phyloP scores from a whole-genome alignment of 2,797 vertebrate genomes.

The Pagetopsis macropterus region DNA sequence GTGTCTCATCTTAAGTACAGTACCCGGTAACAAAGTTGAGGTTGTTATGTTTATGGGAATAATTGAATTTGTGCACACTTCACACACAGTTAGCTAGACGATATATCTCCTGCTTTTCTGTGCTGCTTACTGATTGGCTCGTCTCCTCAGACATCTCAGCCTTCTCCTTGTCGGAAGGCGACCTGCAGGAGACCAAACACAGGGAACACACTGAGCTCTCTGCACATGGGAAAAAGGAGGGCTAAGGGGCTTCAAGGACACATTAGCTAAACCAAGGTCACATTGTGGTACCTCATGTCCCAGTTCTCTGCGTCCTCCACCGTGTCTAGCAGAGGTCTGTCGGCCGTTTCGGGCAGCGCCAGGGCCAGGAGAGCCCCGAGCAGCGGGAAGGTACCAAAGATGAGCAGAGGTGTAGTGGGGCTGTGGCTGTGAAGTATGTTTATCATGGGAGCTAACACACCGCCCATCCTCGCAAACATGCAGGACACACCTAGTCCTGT shows the following conservation, averaged over 20 bases:
- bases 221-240: neutral
- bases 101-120: conserved; percentile 64
- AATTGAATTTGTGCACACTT: neutral
- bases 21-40: conserved; percentile 3
- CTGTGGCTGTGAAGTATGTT: conserved; percentile 76
- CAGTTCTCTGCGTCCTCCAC: conserved; percentile 79
- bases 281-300: conserved; percentile 59
- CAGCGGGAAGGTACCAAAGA: conserved; percentile 76
- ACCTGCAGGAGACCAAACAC: conserved; percentile 53
- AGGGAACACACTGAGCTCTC: neutral
- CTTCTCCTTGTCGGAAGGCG: conserved; percentile 38
- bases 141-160: conserved; percentile 41
- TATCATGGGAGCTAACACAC: conserved; percentile 80
- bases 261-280: neutral
- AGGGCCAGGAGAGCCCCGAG: conserved; percentile 76
- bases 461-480: conserved; percentile 82
- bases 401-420: conserved; percentile 69
- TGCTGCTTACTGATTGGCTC: conserved; percentile 41
- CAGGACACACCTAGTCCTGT: conserved; percentile 80
- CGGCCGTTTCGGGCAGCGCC: conserved; percentile 79
- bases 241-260: neutral
- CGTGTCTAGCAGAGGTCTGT: conserved; percentile 79
- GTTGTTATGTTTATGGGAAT: neutral
- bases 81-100: conserved; percentile 42
- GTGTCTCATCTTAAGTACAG: no score